Evolutionary conservation across 2,113 vertebrate genomes (phyloP).

Genomic region (Mystacornis crossleyi): DNA sequence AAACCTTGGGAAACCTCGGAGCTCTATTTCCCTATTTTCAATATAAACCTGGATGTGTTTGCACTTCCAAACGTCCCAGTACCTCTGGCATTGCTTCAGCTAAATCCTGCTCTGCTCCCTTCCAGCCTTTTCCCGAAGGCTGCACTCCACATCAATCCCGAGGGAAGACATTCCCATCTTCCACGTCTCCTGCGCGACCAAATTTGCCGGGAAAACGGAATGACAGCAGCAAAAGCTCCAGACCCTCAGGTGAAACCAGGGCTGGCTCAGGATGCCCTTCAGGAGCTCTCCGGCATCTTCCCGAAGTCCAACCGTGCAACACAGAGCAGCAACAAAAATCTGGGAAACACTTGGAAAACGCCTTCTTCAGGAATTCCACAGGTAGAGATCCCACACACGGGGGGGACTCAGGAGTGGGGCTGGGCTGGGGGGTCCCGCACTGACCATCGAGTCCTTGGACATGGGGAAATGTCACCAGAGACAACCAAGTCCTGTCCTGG

Average conservation of each 20-base stretch:
- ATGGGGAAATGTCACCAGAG: not conserved
- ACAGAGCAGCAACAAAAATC: not conserved
- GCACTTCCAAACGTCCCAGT: not conserved
- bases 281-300: not conserved
- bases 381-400: fast-evolving
- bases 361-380: not conserved
- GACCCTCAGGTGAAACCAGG: not conserved
- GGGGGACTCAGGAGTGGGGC: not conserved
- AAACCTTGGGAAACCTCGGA: fast-evolving
- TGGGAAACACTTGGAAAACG: fast-evolving
- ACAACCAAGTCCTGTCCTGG: fast-evolving
- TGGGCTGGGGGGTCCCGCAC: not conserved
- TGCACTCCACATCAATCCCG: fast-evolving
- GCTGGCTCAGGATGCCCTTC: not conserved
- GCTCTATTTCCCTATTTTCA: not conserved
- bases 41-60: not conserved
- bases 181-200: fast-evolving
- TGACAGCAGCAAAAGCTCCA: not conserved
- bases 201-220: not conserved
- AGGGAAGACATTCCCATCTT: not conserved
- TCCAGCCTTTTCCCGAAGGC: not conserved
- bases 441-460: fast-evolving
- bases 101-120: not conserved
- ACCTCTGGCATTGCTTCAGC: not conserved
- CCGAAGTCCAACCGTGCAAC: not conserved